These are phyloP conservation scores for Vultur gryphus DNA, from an alignment of 2,797 vertebrate species.

Conservation along the genomic window DNA sequence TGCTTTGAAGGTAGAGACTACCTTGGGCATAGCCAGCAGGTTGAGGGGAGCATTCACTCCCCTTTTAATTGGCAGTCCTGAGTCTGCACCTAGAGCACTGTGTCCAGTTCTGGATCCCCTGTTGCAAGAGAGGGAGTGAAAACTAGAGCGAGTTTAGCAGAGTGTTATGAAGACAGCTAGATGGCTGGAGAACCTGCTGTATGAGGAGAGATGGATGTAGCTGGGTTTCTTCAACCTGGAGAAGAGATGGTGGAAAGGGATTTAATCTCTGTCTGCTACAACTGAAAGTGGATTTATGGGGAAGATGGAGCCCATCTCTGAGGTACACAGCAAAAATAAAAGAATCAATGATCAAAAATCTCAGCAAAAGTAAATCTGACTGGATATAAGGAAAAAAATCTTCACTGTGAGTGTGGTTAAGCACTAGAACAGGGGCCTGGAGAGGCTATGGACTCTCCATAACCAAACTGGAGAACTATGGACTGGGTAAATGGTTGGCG, in stretches of 20 bases:
- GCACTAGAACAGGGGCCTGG: background rate
- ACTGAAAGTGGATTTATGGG: background rate
- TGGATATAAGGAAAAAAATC: background rate
- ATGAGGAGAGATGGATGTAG: background rate
- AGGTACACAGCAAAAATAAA: background rate
- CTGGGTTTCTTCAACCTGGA: background rate
- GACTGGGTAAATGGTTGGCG: background rate
- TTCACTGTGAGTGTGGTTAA: background rate
- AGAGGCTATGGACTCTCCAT: background rate
- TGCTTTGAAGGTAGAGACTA: background rate
- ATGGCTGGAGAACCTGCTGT: background rate
- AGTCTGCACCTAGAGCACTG: background rate
- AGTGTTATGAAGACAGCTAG: background rate
- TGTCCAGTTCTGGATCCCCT: background rate
- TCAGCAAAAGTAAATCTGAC: background rate
- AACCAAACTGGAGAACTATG: background rate
- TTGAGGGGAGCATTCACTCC: background rate
- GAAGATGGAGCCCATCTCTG: background rate
- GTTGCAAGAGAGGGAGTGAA: background rate
- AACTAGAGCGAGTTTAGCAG: background rate
- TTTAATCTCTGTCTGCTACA: background rate
- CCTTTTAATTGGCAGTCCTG: background rate
- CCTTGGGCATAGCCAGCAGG: background rate
- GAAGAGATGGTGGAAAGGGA: background rate
- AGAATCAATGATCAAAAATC: background rate